These are phyloP conservation scores for Salvator merianae DNA, from an alignment of 2,113 vertebrate genomes.

Conservation along the genomic window DNA sequence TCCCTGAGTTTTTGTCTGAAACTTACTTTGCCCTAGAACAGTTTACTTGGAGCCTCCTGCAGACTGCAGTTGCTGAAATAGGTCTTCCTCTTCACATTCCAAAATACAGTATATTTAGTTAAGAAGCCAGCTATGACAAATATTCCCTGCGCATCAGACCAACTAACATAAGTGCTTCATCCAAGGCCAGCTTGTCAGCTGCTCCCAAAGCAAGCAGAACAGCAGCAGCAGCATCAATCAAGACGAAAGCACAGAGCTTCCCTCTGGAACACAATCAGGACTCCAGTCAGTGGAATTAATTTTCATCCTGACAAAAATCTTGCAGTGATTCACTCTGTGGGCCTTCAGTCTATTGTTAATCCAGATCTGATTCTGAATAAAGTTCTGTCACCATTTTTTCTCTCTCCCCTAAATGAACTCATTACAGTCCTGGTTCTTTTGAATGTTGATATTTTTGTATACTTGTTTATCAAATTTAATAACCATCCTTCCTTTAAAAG, in stretches of 20 bases:
- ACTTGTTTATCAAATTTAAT: too few relatives aligned
- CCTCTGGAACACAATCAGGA: not conserved
- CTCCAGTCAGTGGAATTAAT: slow-evolving; percentile 28
- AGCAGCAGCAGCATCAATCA: not conserved
- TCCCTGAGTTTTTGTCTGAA: not conserved
- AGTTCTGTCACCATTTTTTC: slow-evolving; percentile 4
- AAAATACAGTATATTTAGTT: slow-evolving; percentile 13
- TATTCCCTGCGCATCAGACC: slow-evolving; percentile 29
- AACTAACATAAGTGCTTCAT: slow-evolving; percentile 30
- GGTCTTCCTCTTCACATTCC: slow-evolving; percentile 26
- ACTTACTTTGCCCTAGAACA: slow-evolving; percentile 32
- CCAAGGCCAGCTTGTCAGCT: slow-evolving; percentile 21
- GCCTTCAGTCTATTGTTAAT: not conserved
- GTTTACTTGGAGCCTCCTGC: slow-evolving; percentile 14
- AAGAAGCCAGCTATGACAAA: slow-evolving; percentile 38
- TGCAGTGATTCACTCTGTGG: not conserved
- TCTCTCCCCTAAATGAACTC: too few relatives aligned
- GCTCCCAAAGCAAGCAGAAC: slow-evolving; percentile 20
- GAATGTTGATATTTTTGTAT: slow-evolving; percentile 6
- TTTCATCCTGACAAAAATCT: not conserved
- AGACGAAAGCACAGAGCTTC: not conserved
- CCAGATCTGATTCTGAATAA: not conserved
- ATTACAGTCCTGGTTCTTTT: not conserved
- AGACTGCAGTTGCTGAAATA: slow-evolving; percentile 1
- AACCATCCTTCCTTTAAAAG: too few relatives aligned